Percentiles rank a stretch among this genome's conserved stretches.
Evolutionary conservation across 2,797 vertebrate species (phyloP).

Genomic region (Enteromius paludinosus): DNA sequence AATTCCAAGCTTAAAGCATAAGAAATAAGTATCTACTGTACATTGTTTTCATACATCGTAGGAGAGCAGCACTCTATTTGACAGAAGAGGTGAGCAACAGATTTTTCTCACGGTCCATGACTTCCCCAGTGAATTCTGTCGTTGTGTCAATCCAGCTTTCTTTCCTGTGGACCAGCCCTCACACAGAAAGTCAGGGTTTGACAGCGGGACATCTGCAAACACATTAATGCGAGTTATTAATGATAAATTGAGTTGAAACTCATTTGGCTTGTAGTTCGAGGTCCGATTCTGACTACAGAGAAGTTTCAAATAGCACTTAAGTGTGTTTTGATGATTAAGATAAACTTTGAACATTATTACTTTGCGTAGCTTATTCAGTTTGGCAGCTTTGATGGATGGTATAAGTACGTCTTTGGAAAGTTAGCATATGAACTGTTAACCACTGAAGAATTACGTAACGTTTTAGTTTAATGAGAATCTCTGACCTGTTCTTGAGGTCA

Average conservation of each 20-base stretch:
- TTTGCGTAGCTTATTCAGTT: constrained; percentile 3
- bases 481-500: constrained; percentile 41
- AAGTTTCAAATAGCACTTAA: constrained; percentile 1
- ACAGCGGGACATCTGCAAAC: constrained; percentile 21
- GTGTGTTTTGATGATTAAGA: not conserved
- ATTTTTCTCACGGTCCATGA: constrained; percentile 10
- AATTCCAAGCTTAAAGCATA: constrained; percentile 43
- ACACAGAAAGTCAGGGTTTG: not conserved
- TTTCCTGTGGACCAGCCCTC: not conserved
- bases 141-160: not conserved
- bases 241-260: not conserved
- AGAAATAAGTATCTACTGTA: constrained; percentile 31
- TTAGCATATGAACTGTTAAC: not conserved
- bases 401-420: constrained; percentile 13
- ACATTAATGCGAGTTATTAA: constrained; percentile 27
- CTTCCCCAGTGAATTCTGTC: not conserved
- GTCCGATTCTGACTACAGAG: not conserved
- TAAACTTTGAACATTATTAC: constrained; percentile 15
- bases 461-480: constrained; percentile 23
- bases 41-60: constrained; percentile 19
- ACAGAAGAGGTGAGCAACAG: not conserved
- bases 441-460: constrained; percentile 36
- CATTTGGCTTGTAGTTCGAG: not conserved
- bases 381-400: constrained; percentile 32
- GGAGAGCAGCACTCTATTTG: not conserved